phyloP scores from a whole-genome alignment of 1,140 invertebrate species.

The Rhysida immarginata region DNA sequence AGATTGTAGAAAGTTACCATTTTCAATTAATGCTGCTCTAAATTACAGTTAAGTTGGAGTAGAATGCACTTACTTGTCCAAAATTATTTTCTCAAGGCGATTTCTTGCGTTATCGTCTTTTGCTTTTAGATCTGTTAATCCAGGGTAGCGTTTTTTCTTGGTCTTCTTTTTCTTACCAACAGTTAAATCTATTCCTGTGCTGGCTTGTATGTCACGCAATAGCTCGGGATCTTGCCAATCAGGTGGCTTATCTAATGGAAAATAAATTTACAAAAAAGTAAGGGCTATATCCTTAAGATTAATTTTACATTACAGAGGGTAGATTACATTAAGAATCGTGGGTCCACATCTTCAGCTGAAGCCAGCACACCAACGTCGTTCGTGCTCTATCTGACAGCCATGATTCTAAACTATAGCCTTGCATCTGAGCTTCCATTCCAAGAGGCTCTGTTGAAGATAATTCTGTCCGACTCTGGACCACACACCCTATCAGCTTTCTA shows the following conservation, averaged over 20 bases:
- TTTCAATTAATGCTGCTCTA: slow-evolving; percentile 19
- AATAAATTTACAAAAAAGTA: background rate
- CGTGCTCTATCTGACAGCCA: too few relatives aligned
- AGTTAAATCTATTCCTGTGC: slow-evolving; percentile 20
- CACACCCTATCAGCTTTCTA: too few relatives aligned
- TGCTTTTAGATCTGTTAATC: slow-evolving; percentile 17
- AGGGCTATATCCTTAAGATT: too few relatives aligned
- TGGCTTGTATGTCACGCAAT: slow-evolving; percentile 34
- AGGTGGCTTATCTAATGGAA: slow-evolving; percentile 16
- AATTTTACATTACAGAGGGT: too few relatives aligned
- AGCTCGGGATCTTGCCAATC: slow-evolving; percentile 44
- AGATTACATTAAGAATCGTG: too few relatives aligned
- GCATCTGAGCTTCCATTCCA: too few relatives aligned
- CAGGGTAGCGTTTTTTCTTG: slow-evolving; percentile 10
- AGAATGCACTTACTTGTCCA: slow-evolving; percentile 23
- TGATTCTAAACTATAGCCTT: too few relatives aligned
- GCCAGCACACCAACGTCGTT: too few relatives aligned
- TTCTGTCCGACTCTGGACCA: too few relatives aligned
- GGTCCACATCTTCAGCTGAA: too few relatives aligned
- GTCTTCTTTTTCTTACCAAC: slow-evolving; percentile 16
- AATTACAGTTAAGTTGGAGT: slow-evolving; percentile 28
- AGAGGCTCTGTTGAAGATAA: too few relatives aligned
- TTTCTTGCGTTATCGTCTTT: slow-evolving; percentile 14
- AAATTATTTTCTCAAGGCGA: slow-evolving; percentile 19
- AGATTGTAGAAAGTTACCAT: background rate